Percentiles rank a stretch among this genome's conserved stretches.
Evolutionary conservation across 2,888 invertebrate species (phyloP).

Genomic region (Metellina segmentata): DNA sequence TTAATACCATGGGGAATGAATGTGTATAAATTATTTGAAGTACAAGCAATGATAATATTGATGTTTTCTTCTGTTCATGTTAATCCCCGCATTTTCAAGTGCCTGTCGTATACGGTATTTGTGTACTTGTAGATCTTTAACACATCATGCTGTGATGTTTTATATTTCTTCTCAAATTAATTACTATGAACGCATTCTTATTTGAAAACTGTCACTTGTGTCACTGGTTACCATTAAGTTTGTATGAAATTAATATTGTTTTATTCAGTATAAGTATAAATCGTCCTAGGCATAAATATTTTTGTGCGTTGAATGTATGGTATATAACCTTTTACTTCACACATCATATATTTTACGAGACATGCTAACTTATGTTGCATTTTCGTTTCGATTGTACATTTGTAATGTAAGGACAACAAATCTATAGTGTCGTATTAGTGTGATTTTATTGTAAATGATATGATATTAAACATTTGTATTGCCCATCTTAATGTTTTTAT

Average conservation of each 20-base stretch:
- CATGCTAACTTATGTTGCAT: too few relatives aligned
- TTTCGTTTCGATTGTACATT: background rate
- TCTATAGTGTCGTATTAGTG: background rate
- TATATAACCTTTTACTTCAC: background rate
- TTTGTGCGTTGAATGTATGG: background rate
- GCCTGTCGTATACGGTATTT: background rate
- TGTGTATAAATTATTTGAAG: too few relatives aligned
- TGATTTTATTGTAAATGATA: background rate
- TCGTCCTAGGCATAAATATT: background rate
- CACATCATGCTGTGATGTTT: background rate
- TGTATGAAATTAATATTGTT: background rate
- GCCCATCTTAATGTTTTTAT: background rate
- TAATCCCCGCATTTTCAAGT: background rate
- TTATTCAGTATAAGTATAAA: background rate
- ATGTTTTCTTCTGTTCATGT: background rate
- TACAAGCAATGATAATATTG: too few relatives aligned
- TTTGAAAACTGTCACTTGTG: background rate
- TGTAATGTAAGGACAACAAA: background rate
- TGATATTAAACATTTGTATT: background rate
- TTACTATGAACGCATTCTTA: background rate
- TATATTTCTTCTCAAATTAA: background rate
- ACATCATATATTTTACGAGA: background rate
- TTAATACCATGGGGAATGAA: too few relatives aligned
- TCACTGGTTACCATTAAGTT: background rate
- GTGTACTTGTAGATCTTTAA: background rate